Evolutionary conservation across 1,140 invertebrate genomes (phyloP).

Genomic region (Drosophila hydei): DNA sequence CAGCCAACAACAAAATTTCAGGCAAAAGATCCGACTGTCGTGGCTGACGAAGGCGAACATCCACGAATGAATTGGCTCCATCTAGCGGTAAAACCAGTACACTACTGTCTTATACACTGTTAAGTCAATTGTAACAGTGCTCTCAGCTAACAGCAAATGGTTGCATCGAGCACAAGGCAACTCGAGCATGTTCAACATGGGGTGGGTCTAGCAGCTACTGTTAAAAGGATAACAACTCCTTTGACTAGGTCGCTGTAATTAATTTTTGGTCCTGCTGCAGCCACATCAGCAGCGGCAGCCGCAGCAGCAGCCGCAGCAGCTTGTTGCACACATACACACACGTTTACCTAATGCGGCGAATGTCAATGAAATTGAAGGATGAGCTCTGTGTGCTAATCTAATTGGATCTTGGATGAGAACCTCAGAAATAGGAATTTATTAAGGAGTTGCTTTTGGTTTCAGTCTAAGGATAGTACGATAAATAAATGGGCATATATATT

Average conservation of each 20-base stretch:
- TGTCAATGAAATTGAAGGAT: conserved; percentile 21
- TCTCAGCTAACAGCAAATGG: neutral
- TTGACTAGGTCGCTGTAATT: conserved; percentile 32
- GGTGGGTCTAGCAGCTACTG: conserved; percentile 20
- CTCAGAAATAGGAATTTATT: neutral
- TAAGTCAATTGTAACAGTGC: neutral
- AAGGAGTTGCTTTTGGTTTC: neutral
- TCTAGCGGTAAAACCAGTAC: neutral
- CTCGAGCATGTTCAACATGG: conserved; percentile 27
- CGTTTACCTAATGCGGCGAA: conserved; percentile 16
- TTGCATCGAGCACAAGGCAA: neutral
- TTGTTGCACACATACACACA: conserved; percentile 36
- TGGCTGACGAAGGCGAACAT: neutral
- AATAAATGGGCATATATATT: too few species aligned
- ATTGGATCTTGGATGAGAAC: neutral
- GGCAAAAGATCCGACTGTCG: neutral
- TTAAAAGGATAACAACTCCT: neutral
- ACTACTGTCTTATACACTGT: conserved; percentile 50
- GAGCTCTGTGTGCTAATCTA: neutral
- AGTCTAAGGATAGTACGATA: too few species aligned
- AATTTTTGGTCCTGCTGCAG: conserved; percentile 31
- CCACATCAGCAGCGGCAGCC: conserved; percentile 26
- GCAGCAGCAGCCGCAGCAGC: conserved; percentile 28
- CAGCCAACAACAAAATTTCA: conserved; percentile 31
- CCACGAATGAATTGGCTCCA: conserved; percentile 13